Conservation (phyloP, 2,797 vertebrate genomes). For the Geotrypetes seraphini region DNA sequence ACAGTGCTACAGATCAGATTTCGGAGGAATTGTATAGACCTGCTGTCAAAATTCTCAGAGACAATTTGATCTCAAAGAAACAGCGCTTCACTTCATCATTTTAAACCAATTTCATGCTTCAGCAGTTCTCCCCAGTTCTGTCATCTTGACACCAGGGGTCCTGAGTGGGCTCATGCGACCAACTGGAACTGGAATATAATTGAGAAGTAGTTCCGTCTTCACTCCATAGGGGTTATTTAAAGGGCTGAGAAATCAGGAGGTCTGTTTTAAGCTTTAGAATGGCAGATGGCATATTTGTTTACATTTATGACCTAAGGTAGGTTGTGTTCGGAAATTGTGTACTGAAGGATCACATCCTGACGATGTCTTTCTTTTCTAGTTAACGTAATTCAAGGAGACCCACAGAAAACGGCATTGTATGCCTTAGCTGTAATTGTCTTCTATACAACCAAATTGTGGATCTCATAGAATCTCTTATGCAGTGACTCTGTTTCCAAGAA, state of each 20-base stretch:
- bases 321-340: no score
- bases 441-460: no score
- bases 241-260: constrained; percentile 4
- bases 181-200: constrained; percentile 4
- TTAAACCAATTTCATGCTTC: constrained; percentile 58
- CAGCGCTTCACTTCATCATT: constrained; percentile 40
- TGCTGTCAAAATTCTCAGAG: constrained; percentile 25
- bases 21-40: constrained; percentile 19
- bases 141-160: constrained; percentile 24
- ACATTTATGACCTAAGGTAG: no score
- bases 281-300: no score
- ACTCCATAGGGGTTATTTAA: neutral
- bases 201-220: neutral
- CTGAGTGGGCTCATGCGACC: constrained; percentile 2
- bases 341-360: no score
- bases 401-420: no score
- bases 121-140: constrained; percentile 23
- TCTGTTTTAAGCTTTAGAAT: constrained; percentile 27
- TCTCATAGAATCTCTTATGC: no score
- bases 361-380: no score
- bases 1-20: constrained; percentile 23
- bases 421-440: no score
- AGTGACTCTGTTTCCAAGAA: no score
- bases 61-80: constrained; percentile 40
- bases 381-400: no score